These are phyloP conservation scores for Cantharis lateralis DNA, from an alignment of 2,888 invertebrate genomes.

Conservation along the genomic window DNA sequence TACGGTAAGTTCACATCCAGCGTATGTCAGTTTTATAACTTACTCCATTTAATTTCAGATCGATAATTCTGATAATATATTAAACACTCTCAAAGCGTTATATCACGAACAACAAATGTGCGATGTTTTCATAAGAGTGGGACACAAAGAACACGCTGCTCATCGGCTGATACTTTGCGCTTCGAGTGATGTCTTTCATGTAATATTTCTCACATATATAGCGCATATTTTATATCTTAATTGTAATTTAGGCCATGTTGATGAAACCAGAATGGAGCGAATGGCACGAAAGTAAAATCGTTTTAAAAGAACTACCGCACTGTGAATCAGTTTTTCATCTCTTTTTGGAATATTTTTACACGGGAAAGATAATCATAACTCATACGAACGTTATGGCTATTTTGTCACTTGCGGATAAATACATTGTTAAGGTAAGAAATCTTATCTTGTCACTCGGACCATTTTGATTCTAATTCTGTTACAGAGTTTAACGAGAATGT, in stretches of 20 bases:
- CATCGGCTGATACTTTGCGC: constrained; percentile 91
- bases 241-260: constrained; percentile 77
- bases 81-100: constrained; percentile 80
- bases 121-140: constrained; percentile 85
- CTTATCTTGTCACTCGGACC: not conserved
- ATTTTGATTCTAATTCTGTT: constrained; percentile 18
- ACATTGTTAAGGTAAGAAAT: constrained; percentile 77
- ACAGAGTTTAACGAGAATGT: constrained; percentile 80
- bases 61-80: constrained; percentile 81
- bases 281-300: constrained; percentile 81
- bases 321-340: constrained; percentile 86
- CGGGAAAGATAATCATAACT: constrained; percentile 86
- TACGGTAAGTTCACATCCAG: constrained; percentile 13
- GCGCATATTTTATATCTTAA: not conserved
- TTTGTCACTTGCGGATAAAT: constrained; percentile 90
- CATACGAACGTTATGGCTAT: constrained; percentile 85
- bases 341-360: constrained; percentile 87
- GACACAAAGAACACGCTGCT: constrained; percentile 80
- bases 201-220: constrained; percentile 48
- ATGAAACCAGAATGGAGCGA: constrained; percentile 94
- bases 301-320: constrained; percentile 82
- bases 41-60: constrained; percentile 61
- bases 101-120: constrained; percentile 88
- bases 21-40: not conserved
- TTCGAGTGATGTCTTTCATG: constrained; percentile 94